phyloP scores from a whole-genome alignment of 2,797 vertebrate genomes.

The Anguilla anguilla region DNA sequence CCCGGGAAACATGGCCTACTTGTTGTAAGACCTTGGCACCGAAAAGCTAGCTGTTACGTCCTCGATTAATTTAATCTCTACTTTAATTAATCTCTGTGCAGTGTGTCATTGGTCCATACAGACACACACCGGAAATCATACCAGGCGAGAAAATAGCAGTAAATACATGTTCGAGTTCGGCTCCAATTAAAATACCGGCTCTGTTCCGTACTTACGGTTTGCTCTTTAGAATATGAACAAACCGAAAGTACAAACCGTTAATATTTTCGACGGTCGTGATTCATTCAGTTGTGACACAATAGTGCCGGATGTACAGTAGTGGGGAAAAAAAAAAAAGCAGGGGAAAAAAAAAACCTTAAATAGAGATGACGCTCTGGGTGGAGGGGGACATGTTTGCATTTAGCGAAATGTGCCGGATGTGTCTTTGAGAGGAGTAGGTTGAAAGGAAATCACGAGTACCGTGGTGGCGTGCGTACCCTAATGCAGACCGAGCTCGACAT shows the following conservation, averaged over 20 bases:
- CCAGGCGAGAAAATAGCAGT: neutral
- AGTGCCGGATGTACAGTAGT: neutral
- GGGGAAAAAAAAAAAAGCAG: slow-evolving; percentile 57
- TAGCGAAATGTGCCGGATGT: slow-evolving; percentile 67
- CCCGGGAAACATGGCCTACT: neutral
- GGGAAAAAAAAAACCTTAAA: slow-evolving; percentile 55
- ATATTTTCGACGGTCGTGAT: neutral
- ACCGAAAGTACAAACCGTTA: neutral
- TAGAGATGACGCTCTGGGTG: slow-evolving; percentile 62
- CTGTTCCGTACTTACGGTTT: neutral
- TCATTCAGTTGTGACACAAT: neutral
- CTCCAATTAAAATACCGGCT: neutral
- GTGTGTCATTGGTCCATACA: neutral
- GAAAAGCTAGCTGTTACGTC: neutral
- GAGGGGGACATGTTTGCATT: slow-evolving; percentile 71
- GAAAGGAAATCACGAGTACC: slow-evolving; percentile 81
- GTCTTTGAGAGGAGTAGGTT: slow-evolving; percentile 72
- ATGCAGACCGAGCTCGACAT: slow-evolving; percentile 80
- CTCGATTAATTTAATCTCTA: neutral
- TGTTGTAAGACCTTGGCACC: neutral
- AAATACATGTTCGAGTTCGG: neutral
- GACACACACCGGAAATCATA: neutral
- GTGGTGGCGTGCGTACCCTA: slow-evolving; percentile 68
- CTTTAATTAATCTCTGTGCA: neutral
- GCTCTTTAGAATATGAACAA: neutral